Base-by-base conservation (phyloP, 2,888 invertebrate species). In the Drosophila melanocephala region DNA sequence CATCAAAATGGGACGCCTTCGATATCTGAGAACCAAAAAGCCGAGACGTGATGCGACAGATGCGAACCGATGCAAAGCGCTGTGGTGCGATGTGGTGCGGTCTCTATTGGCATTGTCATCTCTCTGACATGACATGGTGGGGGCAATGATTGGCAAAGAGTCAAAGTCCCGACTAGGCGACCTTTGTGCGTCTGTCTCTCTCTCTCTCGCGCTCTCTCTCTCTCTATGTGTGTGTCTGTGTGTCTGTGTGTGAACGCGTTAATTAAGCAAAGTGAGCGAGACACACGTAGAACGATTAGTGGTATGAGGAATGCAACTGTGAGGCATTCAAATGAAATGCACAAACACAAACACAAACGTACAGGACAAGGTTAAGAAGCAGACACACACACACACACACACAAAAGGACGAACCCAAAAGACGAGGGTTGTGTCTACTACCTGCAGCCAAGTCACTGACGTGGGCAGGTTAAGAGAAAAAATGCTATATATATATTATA, bases 261-360 rank as follows among this genome's bases (percentile, higher is more conserved):
- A 88, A 88, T 88, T 88, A 88, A 90, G 91, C 91, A 88, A 88
- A 87, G 89, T 87, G 83, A 88, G 91, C 88, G 91, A 84, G 85
- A 81, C 87, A 76, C 87, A 90, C 87, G 87, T 87, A 79, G 70
- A 22, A 58, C 30, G 65, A 22, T 50, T 51, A 30, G 35, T 59
- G 58, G 69, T 52, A 39, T 52, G 67, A 39, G 52, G 57, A 58
- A 57, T 75, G 72, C 77, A 74, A 64, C 65, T 55, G 56, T 52
- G 72, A 64, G 73, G 78, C 89, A 87, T 88, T 87, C 79, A 89
- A 84, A 89, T 86, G 67, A 78, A 87, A 88, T 89, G 90, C 88
- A 80, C 72, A 73, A 79, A 68, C 88, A 80, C 72, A 73, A 79
- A 68, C 74, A 77, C 77, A 74, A 65, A 64, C 73, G 55, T 30